phyloP scores from a whole-genome alignment of 1,140 invertebrate genomes.

The Atta texana region DNA sequence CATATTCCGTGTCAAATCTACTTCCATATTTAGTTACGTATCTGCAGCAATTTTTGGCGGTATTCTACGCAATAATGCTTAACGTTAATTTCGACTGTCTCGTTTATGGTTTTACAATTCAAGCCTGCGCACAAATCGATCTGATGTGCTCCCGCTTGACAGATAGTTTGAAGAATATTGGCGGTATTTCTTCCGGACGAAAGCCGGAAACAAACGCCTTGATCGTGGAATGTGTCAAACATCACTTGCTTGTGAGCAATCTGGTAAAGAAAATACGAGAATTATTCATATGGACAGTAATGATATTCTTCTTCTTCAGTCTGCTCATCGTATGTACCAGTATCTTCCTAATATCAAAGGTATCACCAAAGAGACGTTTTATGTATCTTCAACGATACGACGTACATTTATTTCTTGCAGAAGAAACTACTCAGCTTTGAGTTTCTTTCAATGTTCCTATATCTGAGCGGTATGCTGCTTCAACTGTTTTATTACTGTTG shows the following conservation, averaged over 20 bases:
- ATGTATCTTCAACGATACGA: background rate
- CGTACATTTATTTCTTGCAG: slow-evolving; percentile 30
- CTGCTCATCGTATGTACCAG: slow-evolving; percentile 46
- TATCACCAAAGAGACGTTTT: background rate
- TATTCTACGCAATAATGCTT: slow-evolving; percentile 25
- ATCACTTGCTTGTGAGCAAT: slow-evolving; percentile 40
- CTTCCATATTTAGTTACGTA: slow-evolving; percentile 34
- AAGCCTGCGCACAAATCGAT: slow-evolving; percentile 35
- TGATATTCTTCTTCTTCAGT: slow-evolving; percentile 45
- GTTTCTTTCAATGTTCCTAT: slow-evolving; percentile 47
- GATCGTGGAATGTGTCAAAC: slow-evolving; percentile 31
- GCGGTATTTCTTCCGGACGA: background rate
- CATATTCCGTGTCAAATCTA: slow-evolving; percentile 24
- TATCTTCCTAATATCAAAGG: slow-evolving; percentile 54
- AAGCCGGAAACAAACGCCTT: background rate
- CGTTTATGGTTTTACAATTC: slow-evolving; percentile 54
- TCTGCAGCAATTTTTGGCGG: background rate
- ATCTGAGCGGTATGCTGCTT: slow-evolving; percentile 31
- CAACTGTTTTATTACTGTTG: slow-evolving; percentile 64
- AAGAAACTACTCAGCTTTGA: slow-evolving; percentile 16
- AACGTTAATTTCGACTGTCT: slow-evolving; percentile 46
- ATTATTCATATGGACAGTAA: slow-evolving; percentile 44
- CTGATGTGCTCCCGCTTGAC: slow-evolving; percentile 29
- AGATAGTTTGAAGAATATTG: background rate
- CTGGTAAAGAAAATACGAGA: slow-evolving; percentile 16